Evolutionary conservation across 2,888 invertebrate genomes (phyloP).

Genomic region (Papilio gigon): DNA sequence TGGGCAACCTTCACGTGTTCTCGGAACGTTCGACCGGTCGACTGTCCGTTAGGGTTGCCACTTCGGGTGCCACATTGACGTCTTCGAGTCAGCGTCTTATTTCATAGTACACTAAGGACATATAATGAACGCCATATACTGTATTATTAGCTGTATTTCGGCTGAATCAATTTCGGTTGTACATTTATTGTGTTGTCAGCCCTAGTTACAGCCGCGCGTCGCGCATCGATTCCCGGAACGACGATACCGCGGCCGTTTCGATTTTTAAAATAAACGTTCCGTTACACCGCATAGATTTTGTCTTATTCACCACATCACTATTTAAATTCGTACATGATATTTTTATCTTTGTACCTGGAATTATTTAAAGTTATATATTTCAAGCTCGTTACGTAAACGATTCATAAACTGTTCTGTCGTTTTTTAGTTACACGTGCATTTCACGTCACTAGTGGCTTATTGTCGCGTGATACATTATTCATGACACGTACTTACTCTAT

Average conservation of each 20-base stretch:
- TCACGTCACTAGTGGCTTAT: conserved; percentile 44
- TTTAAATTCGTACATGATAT: conserved; percentile 50
- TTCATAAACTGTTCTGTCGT: background rate
- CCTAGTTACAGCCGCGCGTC: conserved; percentile 45
- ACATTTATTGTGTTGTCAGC: background rate
- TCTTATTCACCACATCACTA: conserved; percentile 65
- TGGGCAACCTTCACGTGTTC: conserved; percentile 74
- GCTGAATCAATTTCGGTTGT: too few species aligned
- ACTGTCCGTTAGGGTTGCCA: conserved; percentile 28
- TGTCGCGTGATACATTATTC: conserved; percentile 46
- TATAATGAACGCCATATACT: too few species aligned
- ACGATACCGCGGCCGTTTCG: conserved; percentile 64
- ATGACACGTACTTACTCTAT: conserved; percentile 42
- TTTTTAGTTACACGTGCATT: conserved; percentile 42
- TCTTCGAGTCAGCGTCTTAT: background rate
- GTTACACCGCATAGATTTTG: conserved; percentile 62
- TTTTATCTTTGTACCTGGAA: background rate
- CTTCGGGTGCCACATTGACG: background rate
- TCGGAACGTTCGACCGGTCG: conserved; percentile 70
- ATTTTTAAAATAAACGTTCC: conserved; percentile 78
- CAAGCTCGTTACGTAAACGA: background rate
- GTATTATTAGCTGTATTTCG: too few species aligned
- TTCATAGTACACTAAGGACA: too few species aligned
- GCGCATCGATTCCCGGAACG: conserved; percentile 65
- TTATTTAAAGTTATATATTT: conserved; percentile 1